Evolutionary conservation across 1,140 invertebrate genomes (phyloP).

Genomic region (Rhyacophila brunnea): DNA sequence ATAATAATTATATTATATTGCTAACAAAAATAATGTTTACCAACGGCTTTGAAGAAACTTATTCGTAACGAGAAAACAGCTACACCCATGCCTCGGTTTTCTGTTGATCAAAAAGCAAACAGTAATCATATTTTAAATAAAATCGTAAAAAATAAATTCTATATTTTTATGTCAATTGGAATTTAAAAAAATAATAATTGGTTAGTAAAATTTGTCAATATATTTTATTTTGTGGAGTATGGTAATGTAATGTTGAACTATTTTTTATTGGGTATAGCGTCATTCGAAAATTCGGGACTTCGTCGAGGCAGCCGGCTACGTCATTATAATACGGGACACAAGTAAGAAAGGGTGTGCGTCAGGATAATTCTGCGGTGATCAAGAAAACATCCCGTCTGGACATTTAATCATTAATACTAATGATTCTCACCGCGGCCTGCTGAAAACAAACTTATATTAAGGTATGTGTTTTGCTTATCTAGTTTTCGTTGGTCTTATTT

Average conservation of each 20-base stretch:
- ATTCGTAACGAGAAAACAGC: background rate
- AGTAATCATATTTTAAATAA: background rate
- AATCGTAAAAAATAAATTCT: background rate
- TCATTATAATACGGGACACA: conserved; percentile 17
- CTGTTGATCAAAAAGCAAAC: background rate
- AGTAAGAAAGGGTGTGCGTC: background rate
- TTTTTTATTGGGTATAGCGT: conserved; percentile 4
- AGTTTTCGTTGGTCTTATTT: too few species aligned
- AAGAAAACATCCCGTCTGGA: conserved; percentile 8
- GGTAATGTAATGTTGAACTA: background rate
- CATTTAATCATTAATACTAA: conserved; percentile 12
- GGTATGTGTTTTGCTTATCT: conserved; percentile 8
- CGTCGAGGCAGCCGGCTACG: conserved; percentile 1
- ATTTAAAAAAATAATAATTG: background rate
- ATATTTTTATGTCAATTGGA: background rate
- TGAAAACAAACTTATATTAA: conserved; percentile 5
- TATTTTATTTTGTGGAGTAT: too few species aligned
- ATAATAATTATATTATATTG: too few species aligned
- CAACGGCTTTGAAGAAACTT: too few species aligned
- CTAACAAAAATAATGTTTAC: too few species aligned
- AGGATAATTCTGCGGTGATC: conserved; percentile 11
- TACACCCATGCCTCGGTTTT: background rate
- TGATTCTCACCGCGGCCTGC: conserved; percentile 22
- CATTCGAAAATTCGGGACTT: background rate
- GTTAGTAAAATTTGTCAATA: background rate